These are phyloP conservation scores for Varroa destructor DNA, from an alignment of 1,140 invertebrate genomes.

Conservation along the genomic window DNA sequence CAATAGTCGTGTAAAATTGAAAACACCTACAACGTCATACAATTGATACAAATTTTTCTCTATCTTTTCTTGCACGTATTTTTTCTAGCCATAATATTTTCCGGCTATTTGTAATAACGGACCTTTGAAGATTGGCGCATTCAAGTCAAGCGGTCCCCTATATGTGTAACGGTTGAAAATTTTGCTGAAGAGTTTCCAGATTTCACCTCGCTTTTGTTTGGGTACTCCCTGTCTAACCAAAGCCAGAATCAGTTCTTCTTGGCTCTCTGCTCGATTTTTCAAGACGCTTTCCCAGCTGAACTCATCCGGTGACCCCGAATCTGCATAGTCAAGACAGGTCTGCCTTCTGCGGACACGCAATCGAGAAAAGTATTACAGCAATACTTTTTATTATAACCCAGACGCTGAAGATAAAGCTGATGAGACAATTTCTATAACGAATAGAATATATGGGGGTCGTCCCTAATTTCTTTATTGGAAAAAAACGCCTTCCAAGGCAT, in stretches of 20 bases:
- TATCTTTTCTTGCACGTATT: no score
- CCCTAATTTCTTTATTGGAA: no score
- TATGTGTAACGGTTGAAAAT: constrained; percentile 18
- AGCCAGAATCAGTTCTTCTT: constrained; percentile 22
- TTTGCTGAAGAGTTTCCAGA: constrained; percentile 64
- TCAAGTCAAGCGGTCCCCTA: constrained; percentile 1
- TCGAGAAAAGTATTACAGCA: not conserved
- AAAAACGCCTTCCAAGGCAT: no score
- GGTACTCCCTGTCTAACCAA: constrained; percentile 57
- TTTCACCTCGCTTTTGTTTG: constrained; percentile 65
- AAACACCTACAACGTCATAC: no score
- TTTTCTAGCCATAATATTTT: not conserved
- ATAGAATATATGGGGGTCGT: no score
- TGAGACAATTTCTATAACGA: not conserved
- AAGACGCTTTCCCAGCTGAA: constrained; percentile 17
- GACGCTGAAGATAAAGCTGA: not conserved
- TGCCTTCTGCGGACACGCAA: not conserved
- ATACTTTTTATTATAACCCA: not conserved
- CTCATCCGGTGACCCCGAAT: constrained; percentile 1
- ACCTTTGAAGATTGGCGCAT: constrained; percentile 15
- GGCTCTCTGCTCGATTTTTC: constrained; percentile 11
- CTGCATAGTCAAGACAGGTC: constrained; percentile 19
- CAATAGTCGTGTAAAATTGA: no score
- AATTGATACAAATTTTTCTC: no score
- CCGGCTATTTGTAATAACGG: not conserved